Evolutionary conservation across 2,888 invertebrate species (phyloP).

Genomic region (Spodoptera littoralis): DNA sequence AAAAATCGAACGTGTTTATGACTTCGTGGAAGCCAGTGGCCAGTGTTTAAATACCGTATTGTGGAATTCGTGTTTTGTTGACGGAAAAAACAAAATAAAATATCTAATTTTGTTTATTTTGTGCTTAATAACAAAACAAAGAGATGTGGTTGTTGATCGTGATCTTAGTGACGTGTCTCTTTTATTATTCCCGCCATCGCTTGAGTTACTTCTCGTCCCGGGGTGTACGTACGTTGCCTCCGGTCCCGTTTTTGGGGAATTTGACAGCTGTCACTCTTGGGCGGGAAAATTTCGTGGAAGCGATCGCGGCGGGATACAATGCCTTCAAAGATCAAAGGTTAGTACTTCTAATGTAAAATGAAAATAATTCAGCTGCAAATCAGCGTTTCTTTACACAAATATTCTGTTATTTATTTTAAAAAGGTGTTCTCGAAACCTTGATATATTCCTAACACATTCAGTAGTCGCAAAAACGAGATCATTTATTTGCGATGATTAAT

Average conservation of each 20-base stretch:
- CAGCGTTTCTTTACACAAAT: constrained; percentile 14
- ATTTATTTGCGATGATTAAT: too few relatives aligned
- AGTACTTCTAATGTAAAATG: constrained; percentile 15
- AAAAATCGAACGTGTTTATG: background rate
- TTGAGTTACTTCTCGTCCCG: constrained; percentile 70
- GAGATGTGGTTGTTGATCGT: constrained; percentile 67
- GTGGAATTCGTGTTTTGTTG: background rate
- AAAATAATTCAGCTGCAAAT: constrained; percentile 1
- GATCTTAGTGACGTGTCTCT: constrained; percentile 65
- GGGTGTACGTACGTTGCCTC: constrained; percentile 69
- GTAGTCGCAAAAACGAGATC: too few relatives aligned
- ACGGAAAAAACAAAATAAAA: background rate
- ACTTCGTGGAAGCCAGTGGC: too few relatives aligned
- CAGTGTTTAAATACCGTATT: too few relatives aligned
- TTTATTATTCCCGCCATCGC: constrained; percentile 66
- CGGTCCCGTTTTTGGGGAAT: constrained; percentile 74
- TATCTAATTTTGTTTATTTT: background rate
- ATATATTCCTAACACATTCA: too few relatives aligned
- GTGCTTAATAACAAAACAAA: constrained; percentile 11
- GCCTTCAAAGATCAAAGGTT: constrained; percentile 75
- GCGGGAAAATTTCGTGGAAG: constrained; percentile 74
- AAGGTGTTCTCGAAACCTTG: too few relatives aligned
- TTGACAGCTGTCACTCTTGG: constrained; percentile 74
- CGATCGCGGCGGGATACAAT: constrained; percentile 72
- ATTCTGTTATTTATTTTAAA: constrained; percentile 5